Percentiles rank a stretch among this genome's conserved stretches.
Evolutionary conservation across 2,797 vertebrate species (phyloP).

Genomic region (Enteromius paludinosus): DNA sequence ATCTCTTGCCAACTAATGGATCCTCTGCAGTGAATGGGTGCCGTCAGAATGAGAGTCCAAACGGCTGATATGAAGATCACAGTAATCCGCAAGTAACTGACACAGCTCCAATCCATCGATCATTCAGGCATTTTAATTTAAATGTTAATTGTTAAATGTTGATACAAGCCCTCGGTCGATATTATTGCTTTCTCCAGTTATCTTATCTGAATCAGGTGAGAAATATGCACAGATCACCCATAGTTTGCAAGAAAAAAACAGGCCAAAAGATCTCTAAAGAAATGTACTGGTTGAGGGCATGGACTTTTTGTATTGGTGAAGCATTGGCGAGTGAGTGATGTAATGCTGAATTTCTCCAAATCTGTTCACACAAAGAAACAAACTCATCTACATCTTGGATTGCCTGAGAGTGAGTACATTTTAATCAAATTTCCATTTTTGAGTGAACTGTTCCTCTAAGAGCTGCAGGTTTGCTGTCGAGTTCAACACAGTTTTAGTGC

Average conservation of each 20-base stretch:
- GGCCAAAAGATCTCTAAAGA: background rate
- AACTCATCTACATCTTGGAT: background rate
- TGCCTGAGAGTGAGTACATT: background rate
- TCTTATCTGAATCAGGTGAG: background rate
- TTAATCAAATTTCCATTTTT: background rate
- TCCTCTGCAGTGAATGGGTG: background rate
- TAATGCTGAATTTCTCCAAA: background rate
- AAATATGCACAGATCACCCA: background rate
- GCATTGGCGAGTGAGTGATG: background rate
- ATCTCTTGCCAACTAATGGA: background rate
- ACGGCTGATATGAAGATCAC: background rate
- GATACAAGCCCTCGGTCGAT: background rate
- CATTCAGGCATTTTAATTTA: background rate
- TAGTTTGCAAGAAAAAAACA: background rate
- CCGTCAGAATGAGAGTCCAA: background rate
- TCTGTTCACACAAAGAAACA: background rate
- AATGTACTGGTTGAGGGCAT: background rate
- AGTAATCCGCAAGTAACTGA: background rate
- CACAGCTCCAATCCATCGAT: background rate
- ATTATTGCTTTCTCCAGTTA: background rate
- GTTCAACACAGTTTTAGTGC: background rate
- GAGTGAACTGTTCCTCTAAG: background rate
- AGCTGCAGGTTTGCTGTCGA: background rate
- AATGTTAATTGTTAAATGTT: background rate
- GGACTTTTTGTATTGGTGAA: background rate